Evolutionary conservation across 2,113 vertebrate genomes (phyloP).

Genomic region (Silurus glanis): DNA sequence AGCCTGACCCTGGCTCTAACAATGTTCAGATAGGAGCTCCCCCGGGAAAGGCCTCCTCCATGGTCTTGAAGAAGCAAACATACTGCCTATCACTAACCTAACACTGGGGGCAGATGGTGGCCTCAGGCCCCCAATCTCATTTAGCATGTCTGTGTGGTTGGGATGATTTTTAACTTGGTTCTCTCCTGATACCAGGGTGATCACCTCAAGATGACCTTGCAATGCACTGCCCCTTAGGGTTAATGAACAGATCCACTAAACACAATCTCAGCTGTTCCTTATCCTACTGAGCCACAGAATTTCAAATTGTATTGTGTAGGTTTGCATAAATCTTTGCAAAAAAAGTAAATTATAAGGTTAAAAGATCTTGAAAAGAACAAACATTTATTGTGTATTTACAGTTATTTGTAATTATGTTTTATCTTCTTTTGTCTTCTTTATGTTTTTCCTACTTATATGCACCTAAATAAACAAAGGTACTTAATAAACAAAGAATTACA

Average conservation of each 20-base stretch:
- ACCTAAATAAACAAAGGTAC: no score
- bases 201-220: constrained; percentile 54
- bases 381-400: background rate
- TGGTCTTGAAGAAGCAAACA: constrained; percentile 31
- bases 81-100: constrained; percentile 28
- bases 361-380: background rate
- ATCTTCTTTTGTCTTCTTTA: background rate
- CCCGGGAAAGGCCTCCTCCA: constrained; percentile 43
- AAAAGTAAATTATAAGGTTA: background rate
- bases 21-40: constrained; percentile 53
- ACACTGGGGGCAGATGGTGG: constrained; percentile 34
- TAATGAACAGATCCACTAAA: constrained; percentile 2
- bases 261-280: constrained; percentile 21
- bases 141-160: constrained; percentile 21
- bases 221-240: constrained; percentile 38
- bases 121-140: constrained; percentile 40
- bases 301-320: background rate
- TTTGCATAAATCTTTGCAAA: background rate
- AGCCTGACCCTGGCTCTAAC: constrained; percentile 63
- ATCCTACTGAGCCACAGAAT: constrained; percentile 20
- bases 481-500: background rate
- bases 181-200: constrained; percentile 35
- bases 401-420: background rate
- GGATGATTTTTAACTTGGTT: constrained; percentile 32
- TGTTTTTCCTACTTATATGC: no score